Conservation (phyloP, 2,113 vertebrate genomes). For the Microtus richardsoni region DNA sequence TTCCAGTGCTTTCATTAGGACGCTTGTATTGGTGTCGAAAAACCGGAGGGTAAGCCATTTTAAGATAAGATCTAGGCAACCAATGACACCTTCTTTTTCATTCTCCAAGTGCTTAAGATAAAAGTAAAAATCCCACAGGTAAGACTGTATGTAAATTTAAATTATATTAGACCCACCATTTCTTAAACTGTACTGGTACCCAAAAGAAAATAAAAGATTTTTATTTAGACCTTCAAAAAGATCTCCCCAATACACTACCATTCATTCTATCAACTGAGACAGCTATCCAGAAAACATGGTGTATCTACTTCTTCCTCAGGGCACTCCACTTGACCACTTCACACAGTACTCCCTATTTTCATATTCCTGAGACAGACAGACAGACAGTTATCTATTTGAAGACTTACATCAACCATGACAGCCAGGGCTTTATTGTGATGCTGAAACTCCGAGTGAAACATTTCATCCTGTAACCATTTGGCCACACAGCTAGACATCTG, state of each 20-base stretch:
- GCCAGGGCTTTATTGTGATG: slow-evolving; percentile 96
- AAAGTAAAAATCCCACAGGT: slow-evolving; percentile 30
- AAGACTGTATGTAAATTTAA: slow-evolving; percentile 42
- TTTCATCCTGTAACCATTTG: slow-evolving; percentile 97
- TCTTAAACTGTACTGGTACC: slow-evolving; percentile 20
- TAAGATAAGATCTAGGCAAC: slow-evolving; percentile 96
- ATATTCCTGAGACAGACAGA: neutral
- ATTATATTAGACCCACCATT: neutral
- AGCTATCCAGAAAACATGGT: slow-evolving; percentile 18
- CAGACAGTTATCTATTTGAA: neutral
- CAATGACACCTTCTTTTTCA: slow-evolving; percentile 95
- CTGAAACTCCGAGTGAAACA: slow-evolving; percentile 98
- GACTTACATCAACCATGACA: slow-evolving; percentile 95
- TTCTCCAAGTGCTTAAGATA: slow-evolving; percentile 92
- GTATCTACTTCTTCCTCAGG: slow-evolving; percentile 3
- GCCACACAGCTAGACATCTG: slow-evolving; percentile 97
- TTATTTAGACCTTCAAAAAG: slow-evolving; percentile 36
- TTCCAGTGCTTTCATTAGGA: slow-evolving; percentile 97
- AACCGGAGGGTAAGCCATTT: slow-evolving; percentile 98
- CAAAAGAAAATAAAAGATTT: neutral
- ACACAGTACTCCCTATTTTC: neutral
- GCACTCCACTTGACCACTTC: slow-evolving; percentile 42
- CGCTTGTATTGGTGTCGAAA: slow-evolving; percentile 99
- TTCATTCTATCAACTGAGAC: slow-evolving; percentile 5
- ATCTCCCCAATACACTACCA: neutral